phyloP scores from a whole-genome alignment of 2,888 invertebrate species.

The Pyralis farinalis region DNA sequence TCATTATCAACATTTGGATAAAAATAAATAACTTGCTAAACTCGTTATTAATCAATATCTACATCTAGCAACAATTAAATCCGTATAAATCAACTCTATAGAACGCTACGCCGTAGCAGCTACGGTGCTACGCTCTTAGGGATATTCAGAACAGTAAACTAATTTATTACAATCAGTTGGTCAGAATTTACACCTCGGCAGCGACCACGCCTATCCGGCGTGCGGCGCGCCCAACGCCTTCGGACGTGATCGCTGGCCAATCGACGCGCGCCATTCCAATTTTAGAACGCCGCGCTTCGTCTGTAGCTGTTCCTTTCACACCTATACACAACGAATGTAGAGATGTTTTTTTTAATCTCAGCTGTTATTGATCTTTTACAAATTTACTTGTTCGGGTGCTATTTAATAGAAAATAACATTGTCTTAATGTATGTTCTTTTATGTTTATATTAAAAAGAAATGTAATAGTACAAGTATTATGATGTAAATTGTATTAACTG shows the following conservation, averaged over 20 bases:
- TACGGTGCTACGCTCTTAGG: conserved; percentile 18
- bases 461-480: too few relatives aligned
- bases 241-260: conserved; percentile 65
- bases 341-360: too few relatives aligned
- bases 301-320: conserved; percentile 61
- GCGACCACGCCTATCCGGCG: conserved; percentile 65
- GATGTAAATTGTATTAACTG: too few relatives aligned
- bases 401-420: too few relatives aligned
- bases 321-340: too few relatives aligned
- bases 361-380: too few relatives aligned
- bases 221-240: conserved; percentile 63
- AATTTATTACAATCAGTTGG: conserved; percentile 53
- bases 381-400: too few relatives aligned
- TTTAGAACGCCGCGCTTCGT: conserved; percentile 51
- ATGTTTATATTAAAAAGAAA: too few relatives aligned
- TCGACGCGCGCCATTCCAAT: conserved; percentile 51
- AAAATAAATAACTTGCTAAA: too few relatives aligned
- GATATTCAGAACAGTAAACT: conserved; percentile 38
- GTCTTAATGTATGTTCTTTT: too few relatives aligned
- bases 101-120: conserved; percentile 10
- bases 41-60: too few relatives aligned
- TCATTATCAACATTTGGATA: too few relatives aligned
- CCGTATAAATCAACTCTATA: conserved; percentile 10
- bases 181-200: conserved; percentile 52
- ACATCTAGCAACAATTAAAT: background rate